Percentiles rank a stretch among this genome's conserved stretches.
These are phyloP conservation scores for Bubo scandiacus DNA, from an alignment of 2,113 vertebrate genomes.

Conservation along the genomic window DNA sequence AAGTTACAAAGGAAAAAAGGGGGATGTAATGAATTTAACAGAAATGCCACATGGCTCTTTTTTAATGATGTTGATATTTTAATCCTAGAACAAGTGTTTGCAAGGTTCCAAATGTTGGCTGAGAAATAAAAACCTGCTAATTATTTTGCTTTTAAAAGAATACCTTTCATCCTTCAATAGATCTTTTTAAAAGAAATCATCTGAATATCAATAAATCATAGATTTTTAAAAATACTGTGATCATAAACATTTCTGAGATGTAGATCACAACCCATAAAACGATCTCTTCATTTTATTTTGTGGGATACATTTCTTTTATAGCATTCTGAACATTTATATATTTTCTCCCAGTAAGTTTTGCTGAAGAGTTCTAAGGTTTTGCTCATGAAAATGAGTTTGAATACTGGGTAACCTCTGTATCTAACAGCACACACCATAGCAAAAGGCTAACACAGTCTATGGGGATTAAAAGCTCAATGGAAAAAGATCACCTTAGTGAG, in stretches of 20 bases:
- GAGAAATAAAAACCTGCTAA: neutral
- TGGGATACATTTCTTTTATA: neutral
- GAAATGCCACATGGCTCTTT: neutral
- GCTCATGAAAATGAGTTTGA: neutral
- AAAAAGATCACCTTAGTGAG: neutral
- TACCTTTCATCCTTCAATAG: neutral
- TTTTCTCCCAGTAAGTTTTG: neutral
- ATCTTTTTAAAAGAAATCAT: neutral
- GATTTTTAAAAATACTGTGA: neutral
- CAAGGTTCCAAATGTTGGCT: neutral
- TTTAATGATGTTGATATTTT: slow-evolving; percentile 35
- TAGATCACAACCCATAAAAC: neutral
- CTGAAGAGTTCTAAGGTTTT: neutral
- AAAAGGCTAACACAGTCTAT: neutral
- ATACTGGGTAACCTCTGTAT: neutral
- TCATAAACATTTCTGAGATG: neutral
- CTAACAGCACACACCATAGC: neutral
- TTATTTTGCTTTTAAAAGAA: slow-evolving; percentile 1
- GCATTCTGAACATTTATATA: neutral
- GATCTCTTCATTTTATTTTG: neutral
- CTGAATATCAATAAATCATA: neutral
- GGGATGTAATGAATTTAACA: neutral
- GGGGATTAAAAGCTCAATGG: neutral
- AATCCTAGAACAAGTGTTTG: neutral
- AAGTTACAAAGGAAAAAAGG: neutral